phyloP scores from a whole-genome alignment of 2,888 invertebrate genomes.

The Epiblema foenella region DNA sequence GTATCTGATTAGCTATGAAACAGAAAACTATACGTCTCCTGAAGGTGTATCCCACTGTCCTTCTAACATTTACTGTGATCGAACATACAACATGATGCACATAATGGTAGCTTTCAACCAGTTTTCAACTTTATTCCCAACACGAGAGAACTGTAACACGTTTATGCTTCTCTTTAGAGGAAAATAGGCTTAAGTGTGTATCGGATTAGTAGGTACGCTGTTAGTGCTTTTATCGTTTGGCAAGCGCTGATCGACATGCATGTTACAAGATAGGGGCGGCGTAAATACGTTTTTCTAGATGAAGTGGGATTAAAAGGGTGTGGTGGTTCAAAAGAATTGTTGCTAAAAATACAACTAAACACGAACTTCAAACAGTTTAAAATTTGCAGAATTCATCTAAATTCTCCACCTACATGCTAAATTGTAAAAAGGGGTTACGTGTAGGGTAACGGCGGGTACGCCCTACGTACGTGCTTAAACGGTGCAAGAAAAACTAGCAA shows the following conservation, averaged over 20 bases:
- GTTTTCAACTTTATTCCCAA: slow-evolving; percentile 33
- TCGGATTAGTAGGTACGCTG: slow-evolving; percentile 7
- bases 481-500: too few species aligned
- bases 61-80: slow-evolving; percentile 28
- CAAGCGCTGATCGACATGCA: slow-evolving; percentile 24
- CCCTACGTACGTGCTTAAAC: too few species aligned
- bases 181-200: slow-evolving; percentile 4
- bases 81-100: slow-evolving; percentile 30
- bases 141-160: slow-evolving; percentile 17
- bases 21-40: background rate
- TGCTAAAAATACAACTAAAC: too few species aligned
- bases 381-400: background rate
- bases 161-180: background rate
- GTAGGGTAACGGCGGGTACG: too few species aligned
- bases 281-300: slow-evolving; percentile 40
- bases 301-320: slow-evolving; percentile 31
- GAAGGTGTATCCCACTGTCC: slow-evolving; percentile 4
- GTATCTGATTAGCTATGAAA: too few species aligned
- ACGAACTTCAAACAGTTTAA: too few species aligned
- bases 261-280: slow-evolving; percentile 41
- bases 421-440: too few species aligned
- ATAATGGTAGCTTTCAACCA: slow-evolving; percentile 27
- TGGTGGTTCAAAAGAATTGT: slow-evolving; percentile 14
- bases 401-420: too few species aligned
- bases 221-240: slow-evolving; percentile 1